phyloP scores from a whole-genome alignment of 2,797 vertebrate genomes.

The Sebastes hubbsi region DNA sequence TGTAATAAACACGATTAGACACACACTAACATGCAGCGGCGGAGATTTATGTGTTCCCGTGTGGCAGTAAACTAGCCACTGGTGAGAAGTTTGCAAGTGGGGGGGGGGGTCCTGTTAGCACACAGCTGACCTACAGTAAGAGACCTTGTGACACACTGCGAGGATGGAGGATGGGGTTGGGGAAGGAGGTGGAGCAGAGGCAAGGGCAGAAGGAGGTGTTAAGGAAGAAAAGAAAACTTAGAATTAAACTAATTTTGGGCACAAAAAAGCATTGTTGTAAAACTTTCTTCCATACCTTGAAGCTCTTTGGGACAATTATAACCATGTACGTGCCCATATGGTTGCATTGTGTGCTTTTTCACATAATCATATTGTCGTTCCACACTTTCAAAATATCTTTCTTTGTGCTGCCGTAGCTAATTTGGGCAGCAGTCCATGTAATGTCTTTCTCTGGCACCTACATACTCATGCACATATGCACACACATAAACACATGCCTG shows the following conservation, averaged over 20 bases:
- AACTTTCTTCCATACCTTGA: neutral
- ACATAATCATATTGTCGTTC: neutral
- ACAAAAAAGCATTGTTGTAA: neutral
- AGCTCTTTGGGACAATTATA: neutral
- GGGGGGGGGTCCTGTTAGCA: conserved; percentile 35
- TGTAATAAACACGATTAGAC: conserved; percentile 53
- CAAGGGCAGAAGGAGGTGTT: neutral
- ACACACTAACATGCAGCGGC: conserved; percentile 26
- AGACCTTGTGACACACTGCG: conserved; percentile 31
- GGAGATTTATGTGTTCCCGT: conserved; percentile 57
- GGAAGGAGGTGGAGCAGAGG: neutral
- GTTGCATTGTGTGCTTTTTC: neutral
- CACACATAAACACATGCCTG: conserved; percentile 1
- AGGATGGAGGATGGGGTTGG: conserved; percentile 11
- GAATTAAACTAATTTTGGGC: neutral
- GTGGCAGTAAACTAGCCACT: conserved; percentile 35
- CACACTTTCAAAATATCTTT: conserved; percentile 10
- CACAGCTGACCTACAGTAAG: conserved; percentile 33
- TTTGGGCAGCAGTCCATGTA: conserved; percentile 6
- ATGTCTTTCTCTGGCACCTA: conserved; percentile 14
- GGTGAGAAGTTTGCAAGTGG: conserved; percentile 19
- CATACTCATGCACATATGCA: conserved; percentile 4
- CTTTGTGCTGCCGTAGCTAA: conserved; percentile 15
- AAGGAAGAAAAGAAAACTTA: neutral
- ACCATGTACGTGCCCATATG: neutral